Conservation (phyloP, 2,797 vertebrate genomes). For the Ficedula albicollis region DNA sequence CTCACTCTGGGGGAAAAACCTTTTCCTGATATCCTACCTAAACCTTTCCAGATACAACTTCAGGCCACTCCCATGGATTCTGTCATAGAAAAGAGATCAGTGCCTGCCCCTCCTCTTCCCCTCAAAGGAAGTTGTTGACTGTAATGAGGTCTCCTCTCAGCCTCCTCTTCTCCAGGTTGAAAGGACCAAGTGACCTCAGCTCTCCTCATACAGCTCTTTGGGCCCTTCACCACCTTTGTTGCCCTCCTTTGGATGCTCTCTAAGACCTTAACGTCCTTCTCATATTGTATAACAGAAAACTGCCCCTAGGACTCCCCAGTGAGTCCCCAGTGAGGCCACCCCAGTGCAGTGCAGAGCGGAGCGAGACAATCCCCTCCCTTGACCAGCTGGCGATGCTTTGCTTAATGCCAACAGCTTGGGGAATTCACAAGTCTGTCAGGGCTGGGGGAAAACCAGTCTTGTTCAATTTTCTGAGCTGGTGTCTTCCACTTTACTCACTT, state of each 20-base stretch:
- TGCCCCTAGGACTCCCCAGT: neutral
- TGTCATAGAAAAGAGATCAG: neutral
- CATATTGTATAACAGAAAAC: neutral
- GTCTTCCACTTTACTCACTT: neutral
- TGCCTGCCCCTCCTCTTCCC: neutral
- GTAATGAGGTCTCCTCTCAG: neutral
- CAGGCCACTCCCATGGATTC: neutral
- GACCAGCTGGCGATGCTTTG: rapidly evolving
- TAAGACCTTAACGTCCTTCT: neutral
- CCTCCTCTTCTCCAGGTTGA: neutral
- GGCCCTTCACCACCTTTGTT: neutral
- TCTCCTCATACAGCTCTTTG: neutral
- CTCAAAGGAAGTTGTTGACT: neutral
- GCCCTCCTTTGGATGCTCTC: neutral
- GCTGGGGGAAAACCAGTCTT: neutral
- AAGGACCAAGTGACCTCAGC: neutral
- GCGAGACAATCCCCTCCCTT: rapidly evolving
- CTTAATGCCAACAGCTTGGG: neutral
- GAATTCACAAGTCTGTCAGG: neutral
- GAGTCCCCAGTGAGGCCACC: neutral
- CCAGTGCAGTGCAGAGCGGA: neutral
- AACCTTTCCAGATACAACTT: neutral
- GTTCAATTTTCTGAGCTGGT: neutral
- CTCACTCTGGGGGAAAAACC: too few species aligned
- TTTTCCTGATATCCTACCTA: too few species aligned